Conservation (phyloP, 2,797 vertebrate species). For the Danionella dracula region DNA sequence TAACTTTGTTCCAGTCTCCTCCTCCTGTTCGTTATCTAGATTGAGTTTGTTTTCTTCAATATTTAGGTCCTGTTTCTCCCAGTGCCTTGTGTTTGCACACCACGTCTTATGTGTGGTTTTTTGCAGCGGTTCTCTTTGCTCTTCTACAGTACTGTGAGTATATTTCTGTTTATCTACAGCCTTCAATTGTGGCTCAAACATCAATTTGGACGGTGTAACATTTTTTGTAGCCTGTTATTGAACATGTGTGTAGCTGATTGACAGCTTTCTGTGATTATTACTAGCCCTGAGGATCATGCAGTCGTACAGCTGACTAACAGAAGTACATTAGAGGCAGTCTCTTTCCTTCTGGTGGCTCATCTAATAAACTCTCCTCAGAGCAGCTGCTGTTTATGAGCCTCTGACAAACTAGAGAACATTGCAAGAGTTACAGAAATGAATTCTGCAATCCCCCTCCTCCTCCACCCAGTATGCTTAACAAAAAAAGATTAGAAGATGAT, state of each 20-base stretch:
- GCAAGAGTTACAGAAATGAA: slow-evolving; percentile 54
- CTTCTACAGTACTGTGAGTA: too few species aligned
- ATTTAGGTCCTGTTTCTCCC: too few species aligned
- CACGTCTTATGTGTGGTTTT: too few species aligned
- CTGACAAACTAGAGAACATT: slow-evolving; percentile 49
- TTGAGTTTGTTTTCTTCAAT: too few species aligned
- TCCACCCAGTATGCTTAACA: slow-evolving; percentile 36
- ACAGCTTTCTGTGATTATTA: slow-evolving; percentile 8
- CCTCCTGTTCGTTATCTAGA: too few species aligned
- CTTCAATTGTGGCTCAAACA: too few species aligned
- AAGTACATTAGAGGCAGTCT: background rate
- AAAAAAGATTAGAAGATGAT: slow-evolving; percentile 58
- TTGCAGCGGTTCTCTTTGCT: too few species aligned
- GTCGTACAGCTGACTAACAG: background rate
- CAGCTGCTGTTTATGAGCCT: slow-evolving; percentile 9
- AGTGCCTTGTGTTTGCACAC: too few species aligned
- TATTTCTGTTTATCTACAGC: too few species aligned
- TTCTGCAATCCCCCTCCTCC: slow-evolving; percentile 38
- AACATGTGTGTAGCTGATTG: slow-evolving; percentile 1
- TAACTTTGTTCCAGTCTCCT: too few species aligned
- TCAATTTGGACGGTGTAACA: too few species aligned
- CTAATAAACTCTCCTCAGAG: slow-evolving; percentile 10
- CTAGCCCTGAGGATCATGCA: slow-evolving; percentile 1
- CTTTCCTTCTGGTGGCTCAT: slow-evolving; percentile 16
- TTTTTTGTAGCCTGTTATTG: too few species aligned